A percentile compares a stretch with the other conserved stretches of the same genome.
Evolutionary conservation across 2,113 vertebrate genomes (phyloP).

Genomic region (Pachycephala philippinensis): DNA sequence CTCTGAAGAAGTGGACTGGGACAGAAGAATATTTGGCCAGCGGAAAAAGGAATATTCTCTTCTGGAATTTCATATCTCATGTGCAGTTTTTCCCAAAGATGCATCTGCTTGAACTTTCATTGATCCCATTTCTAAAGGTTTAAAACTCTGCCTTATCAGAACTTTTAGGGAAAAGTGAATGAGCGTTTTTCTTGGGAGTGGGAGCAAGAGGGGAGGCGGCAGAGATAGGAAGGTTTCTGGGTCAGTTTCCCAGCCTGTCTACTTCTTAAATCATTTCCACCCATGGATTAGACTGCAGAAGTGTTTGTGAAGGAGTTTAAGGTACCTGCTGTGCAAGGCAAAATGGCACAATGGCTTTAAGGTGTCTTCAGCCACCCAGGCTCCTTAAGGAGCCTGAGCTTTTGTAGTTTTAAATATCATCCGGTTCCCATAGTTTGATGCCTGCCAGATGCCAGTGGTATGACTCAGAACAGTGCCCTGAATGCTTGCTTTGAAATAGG

Average conservation of each 20-base stretch:
- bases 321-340: not conserved
- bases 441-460: not conserved
- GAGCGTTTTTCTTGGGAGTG: not conserved
- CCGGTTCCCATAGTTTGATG: not conserved
- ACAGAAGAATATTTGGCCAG: not conserved
- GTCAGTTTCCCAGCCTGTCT: not conserved
- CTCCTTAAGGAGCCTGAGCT: not conserved
- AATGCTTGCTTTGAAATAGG: not conserved
- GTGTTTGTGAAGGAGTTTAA: not conserved
- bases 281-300: not conserved
- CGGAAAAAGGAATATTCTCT: not conserved
- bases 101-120: not conserved
- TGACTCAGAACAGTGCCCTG: not conserved
- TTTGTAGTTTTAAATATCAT: not conserved
- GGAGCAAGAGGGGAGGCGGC: fast-evolving
- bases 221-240: not conserved
- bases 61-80: not conserved
- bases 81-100: not conserved
- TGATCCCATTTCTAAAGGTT: not conserved
- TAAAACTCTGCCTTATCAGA: not conserved
- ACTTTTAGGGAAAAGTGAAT: not conserved
- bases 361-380: not conserved
- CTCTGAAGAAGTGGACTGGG: not conserved
- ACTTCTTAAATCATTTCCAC: not conserved
- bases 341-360: not conserved